Evolutionary conservation across 2,888 invertebrate species (phyloP).

Genomic region (Trachelus troglodyta): DNA sequence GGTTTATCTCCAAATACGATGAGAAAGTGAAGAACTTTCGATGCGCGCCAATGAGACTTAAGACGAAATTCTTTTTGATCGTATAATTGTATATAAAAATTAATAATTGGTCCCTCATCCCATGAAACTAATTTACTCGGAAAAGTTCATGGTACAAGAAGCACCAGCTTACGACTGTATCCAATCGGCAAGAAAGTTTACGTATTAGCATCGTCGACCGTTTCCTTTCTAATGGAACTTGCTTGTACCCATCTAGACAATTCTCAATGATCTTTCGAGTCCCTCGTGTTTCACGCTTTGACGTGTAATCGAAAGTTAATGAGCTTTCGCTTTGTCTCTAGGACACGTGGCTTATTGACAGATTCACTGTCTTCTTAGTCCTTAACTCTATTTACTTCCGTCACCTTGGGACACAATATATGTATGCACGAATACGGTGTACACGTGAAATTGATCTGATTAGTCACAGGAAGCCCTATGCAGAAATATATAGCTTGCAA

Average conservation of each 20-base stretch:
- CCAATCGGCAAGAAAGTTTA: conserved; percentile 16
- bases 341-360: background rate
- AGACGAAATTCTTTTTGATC: background rate
- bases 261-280: background rate
- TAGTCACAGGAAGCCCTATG: conserved; percentile 58
- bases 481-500: conserved; percentile 49
- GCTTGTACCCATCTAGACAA: background rate
- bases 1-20: background rate
- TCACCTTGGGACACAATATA: background rate
- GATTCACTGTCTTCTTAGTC: no score
- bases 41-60: background rate
- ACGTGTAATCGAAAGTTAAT: background rate
- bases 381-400: background rate
- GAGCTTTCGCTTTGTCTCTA: background rate
- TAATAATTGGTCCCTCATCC: background rate
- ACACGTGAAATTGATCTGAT: conserved; percentile 44
- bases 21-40: background rate
- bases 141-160: conserved; percentile 10
- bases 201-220: background rate
- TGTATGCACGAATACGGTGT: background rate
- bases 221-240: conserved; percentile 4
- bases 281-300: background rate
- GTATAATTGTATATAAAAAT: background rate
- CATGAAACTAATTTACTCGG: background rate
- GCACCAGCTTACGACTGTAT: conserved; percentile 9